Base-by-base conservation (phyloP, 2,797 vertebrate genomes). In the Coregonus ussuriensis region DNA sequence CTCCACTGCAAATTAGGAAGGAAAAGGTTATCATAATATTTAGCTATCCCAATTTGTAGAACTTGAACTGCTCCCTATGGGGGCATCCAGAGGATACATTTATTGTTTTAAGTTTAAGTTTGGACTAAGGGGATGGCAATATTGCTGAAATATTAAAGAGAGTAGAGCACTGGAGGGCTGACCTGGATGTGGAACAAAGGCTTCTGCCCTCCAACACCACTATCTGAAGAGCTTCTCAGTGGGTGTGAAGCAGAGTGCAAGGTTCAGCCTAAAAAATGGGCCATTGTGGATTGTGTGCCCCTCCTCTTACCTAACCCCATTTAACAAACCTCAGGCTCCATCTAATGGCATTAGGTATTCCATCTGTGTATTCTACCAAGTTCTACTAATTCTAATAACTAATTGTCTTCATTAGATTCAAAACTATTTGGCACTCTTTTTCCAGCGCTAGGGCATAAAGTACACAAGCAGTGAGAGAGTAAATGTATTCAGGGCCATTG, bases 1-100 rank as follows among this genome's bases (percentile, higher is more conserved):
- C 94, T 94, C 92, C 91, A 93, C 92, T 93, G 94, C 94, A 96
- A 96, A 96, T 96, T 95, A 95, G 93, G 93, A 95, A 93, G 92
- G 94, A 96, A 96, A 96, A 96, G 95, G 95, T 96, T 96, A 96
- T 95, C 95, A 96, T 94, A 96, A 96, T 96, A 96, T 96, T 96
- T 95, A 95, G 92, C 93, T 93, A 93, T 91, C 91, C 92, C 94
- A 92, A 94, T 94, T 94, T 88, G 92, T 92, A 91, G 92, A 63
- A 92, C 84, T 92, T 93, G 89, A 94, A 94, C 94, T 94, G 85
- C 89, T 94, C 92, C 89, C 93, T 88, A 87, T 91, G 89, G 92
- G 88, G 90, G 89, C 91, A 94, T 72, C 37, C 59, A 92, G 93
- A 81, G 92, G 84, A 87, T 89, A 91, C 88, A 85, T 85, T 90